Evolutionary conservation across 2,888 invertebrate species (phyloP).

Genomic region (Flexamia atlantica): DNA sequence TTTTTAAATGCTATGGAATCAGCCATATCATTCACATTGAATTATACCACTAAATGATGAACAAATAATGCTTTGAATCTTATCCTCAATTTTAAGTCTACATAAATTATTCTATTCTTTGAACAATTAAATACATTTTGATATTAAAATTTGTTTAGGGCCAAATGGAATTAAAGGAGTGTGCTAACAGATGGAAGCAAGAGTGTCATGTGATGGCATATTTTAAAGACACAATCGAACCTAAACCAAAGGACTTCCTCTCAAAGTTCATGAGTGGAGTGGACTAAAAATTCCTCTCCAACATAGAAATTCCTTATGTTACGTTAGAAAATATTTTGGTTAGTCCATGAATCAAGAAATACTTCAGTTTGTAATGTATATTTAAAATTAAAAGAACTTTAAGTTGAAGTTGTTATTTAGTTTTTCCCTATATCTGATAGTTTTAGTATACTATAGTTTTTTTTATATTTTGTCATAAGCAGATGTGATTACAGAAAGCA

Average conservation of each 20-base stretch:
- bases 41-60: too few species aligned
- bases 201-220: conserved; percentile 91
- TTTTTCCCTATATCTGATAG: too few species aligned
- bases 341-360: not conserved
- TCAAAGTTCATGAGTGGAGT: conserved; percentile 90
- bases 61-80: too few species aligned
- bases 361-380: not conserved
- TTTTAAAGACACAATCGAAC: conserved; percentile 90
- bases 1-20: too few species aligned
- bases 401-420: too few species aligned
- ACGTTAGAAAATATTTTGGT: not conserved
- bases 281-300: conserved; percentile 73
- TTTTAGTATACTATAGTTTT: too few species aligned
- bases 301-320: not conserved
- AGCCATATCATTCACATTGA: too few species aligned
- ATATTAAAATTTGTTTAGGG: conserved; percentile 80
- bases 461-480: too few species aligned
- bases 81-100: too few species aligned
- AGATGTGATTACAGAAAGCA: too few species aligned
- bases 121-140: not conserved
- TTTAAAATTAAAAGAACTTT: conserved; percentile 3
- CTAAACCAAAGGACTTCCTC: conserved; percentile 93
- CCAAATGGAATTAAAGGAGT: conserved; percentile 96
- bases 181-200: conserved; percentile 92
- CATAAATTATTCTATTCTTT: too few species aligned